Conservation (phyloP, 2,113 vertebrate species). For the Callorhinus ursinus region DNA sequence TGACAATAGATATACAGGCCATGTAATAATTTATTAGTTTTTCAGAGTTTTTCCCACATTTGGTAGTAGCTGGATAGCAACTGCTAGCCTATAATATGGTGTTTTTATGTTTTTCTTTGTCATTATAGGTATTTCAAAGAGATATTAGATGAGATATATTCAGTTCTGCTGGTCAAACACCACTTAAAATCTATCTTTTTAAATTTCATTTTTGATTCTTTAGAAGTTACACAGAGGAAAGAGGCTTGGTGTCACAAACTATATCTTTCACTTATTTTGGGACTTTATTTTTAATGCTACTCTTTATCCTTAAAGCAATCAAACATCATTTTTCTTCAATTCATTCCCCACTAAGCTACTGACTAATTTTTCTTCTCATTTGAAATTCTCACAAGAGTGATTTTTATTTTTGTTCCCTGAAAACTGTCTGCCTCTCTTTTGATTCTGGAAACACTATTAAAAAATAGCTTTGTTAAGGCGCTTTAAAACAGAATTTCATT, state of each 20-base stretch:
- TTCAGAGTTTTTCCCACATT: background rate
- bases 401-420: background rate
- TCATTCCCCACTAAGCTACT: background rate
- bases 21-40: background rate
- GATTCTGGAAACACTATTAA: background rate
- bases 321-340: background rate
- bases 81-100: background rate
- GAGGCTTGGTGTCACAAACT: background rate
- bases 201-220: background rate
- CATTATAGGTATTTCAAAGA: background rate
- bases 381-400: background rate
- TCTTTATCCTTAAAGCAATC: background rate
- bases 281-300: background rate
- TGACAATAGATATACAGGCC: background rate
- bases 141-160: background rate
- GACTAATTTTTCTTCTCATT: background rate
- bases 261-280: background rate
- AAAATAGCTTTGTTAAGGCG: background rate
- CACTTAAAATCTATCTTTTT: background rate
- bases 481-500: background rate
- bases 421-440: background rate
- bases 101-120: background rate
- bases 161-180: background rate
- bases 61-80: background rate
- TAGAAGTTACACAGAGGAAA: background rate